These are phyloP conservation scores for Mythimna pallens DNA, from an alignment of 2,888 invertebrate genomes.

Conservation along the genomic window DNA sequence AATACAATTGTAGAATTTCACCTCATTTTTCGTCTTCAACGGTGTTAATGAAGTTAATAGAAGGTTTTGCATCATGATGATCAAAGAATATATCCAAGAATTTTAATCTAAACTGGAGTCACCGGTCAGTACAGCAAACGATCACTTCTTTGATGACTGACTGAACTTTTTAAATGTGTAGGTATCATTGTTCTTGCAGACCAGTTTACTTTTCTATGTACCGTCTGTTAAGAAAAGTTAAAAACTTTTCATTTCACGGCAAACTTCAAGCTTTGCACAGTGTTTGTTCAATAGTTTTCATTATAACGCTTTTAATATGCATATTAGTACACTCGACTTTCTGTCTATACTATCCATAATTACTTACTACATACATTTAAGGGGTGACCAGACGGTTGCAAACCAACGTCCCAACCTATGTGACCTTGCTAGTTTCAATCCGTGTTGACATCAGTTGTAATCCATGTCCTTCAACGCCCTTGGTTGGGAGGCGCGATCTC, in stretches of 20 bases:
- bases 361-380: no score
- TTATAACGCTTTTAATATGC: no score
- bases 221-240: slow-evolving; percentile 15
- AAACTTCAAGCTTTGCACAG: no score
- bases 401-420: no score
- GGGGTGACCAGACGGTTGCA: no score
- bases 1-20: slow-evolving; percentile 52
- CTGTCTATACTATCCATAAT: no score
- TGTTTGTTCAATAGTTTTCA: no score
- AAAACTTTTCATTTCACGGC: background rate
- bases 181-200: slow-evolving; percentile 14
- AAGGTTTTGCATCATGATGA: slow-evolving; percentile 77
- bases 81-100: slow-evolving; percentile 10
- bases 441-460: no score
- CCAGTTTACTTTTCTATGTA: slow-evolving; percentile 5
- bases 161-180: background rate
- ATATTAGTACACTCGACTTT: no score
- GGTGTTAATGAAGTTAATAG: slow-evolving; percentile 73
- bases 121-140: slow-evolving; percentile 31
- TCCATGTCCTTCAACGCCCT: no score
- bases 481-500: no score
- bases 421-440: no score
- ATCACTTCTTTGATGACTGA: slow-evolving; percentile 32
- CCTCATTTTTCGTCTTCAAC: slow-evolving; percentile 75
- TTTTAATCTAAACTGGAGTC: slow-evolving; percentile 17